Evolutionary conservation across 1,140 invertebrate genomes (phyloP), one percentile per base, ranked within the genome.

Genomic region (Melitaea cinxia): DNA sequence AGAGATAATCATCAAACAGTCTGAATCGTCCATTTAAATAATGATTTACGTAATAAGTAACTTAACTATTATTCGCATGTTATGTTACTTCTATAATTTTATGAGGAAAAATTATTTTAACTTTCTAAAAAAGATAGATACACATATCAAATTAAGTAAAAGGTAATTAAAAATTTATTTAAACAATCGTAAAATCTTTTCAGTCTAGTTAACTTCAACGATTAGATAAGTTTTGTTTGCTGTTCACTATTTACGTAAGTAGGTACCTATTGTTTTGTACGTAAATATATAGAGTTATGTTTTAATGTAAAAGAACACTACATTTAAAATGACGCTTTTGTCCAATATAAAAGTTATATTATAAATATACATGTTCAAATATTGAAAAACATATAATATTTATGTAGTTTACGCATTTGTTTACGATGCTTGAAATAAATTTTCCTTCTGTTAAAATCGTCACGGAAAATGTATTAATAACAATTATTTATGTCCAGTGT

Each of bases 161-260:
- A 21, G 55, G 37, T 14, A 50, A 37, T 45, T 62, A 55, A 28
- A 63, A 58, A 60, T 39, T 59, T 35, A 47, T 37, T 64, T 47
- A 58, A 65, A 72, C 54, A 67, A 74, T 75, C 72, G 30, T 72
- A 72, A 78, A 77, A 84, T 84, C 80, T 84, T 84, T 82, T 68
- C 74, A 75, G 71, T 76, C 78, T 82, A 77, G 76, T 84, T 78
- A 75, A 75, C 65, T 70, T 62, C 58, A 68, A 71, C 71, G 75
- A 80, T 82, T 82, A 79, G 72, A 79, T 79, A 79, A 82, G 39
- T 37, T 55, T 61, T 52, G 30, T 68, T 69, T 70, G 63, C 57
- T 66, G 37, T 75, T 68, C 67, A 66, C 65, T 67, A 55, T 72
- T 70, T 70, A 65, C 56, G 47, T 68, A 66, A 72, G 35, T 45